Percentiles rank a stretch among this genome's conserved stretches.
These are phyloP conservation scores for Pocillopora verrucosa DNA, from an alignment of 64 coral and sea anemone genomes.

Conservation along the genomic window DNA sequence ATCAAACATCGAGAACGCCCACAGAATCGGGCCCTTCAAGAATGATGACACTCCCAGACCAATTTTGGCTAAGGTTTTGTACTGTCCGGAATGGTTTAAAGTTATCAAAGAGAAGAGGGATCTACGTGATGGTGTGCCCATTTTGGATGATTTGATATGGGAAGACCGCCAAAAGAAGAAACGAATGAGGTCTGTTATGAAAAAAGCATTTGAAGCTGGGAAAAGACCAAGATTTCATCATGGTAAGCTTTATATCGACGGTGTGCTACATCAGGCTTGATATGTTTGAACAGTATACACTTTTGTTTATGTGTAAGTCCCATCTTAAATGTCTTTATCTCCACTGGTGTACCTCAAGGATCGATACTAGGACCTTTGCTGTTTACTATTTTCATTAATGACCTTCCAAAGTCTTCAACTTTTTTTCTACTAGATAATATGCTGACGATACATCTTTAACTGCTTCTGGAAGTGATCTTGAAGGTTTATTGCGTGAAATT, in stretches of 20 bases:
- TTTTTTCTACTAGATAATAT: too few species aligned
- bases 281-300: background rate
- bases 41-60: constrained; percentile 31
- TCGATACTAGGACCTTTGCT: too few species aligned
- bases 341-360: too few species aligned
- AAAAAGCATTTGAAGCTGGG: constrained; percentile 29
- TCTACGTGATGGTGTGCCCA: constrained; percentile 19
- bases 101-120: constrained; percentile 35
- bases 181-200: constrained; percentile 20
- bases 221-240: constrained; percentile 39
- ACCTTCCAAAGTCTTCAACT: too few species aligned
- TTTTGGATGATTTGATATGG: constrained; percentile 34
- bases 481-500: too few species aligned
- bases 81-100: constrained; percentile 8
- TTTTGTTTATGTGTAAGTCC: constrained; percentile 19
- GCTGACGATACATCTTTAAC: too few species aligned
- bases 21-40: constrained; percentile 26
- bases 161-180: constrained; percentile 44
- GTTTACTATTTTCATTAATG: too few species aligned
- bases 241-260: constrained; percentile 36
- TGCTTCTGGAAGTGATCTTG: too few species aligned
- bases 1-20: constrained; percentile 21
- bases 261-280: too few species aligned
- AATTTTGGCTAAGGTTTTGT: constrained; percentile 44
- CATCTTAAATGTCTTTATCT: constrained; percentile 32